A percentile compares a stretch with the other conserved stretches of the same genome.
Conservation (phyloP, 2,888 invertebrate genomes). For the Apotomis betuletana region DNA sequence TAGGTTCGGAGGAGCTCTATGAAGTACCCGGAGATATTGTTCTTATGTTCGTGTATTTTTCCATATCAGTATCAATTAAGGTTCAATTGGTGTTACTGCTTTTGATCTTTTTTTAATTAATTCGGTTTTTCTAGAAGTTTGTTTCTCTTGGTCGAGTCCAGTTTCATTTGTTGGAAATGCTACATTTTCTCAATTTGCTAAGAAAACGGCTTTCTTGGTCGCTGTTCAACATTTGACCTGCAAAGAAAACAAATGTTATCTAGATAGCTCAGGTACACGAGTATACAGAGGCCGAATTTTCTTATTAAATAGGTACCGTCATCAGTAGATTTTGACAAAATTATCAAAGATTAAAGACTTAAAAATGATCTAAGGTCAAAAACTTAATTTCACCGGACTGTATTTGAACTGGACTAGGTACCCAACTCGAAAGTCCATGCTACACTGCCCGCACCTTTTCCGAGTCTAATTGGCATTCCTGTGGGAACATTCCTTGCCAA, state of each 20-base stretch:
- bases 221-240: constrained; percentile 20
- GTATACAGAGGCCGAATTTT: no score
- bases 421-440: background rate
- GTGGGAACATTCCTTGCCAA: constrained; percentile 32
- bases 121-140: background rate
- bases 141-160: constrained; percentile 3
- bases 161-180: constrained; percentile 50
- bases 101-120: no score
- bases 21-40: background rate
- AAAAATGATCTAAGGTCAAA: no score
- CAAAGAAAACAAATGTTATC: background rate
- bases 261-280: no score
- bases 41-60: background rate
- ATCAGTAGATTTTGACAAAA: no score
- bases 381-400: no score
- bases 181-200: constrained; percentile 64
- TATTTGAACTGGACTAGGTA: background rate
- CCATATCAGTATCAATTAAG: no score
- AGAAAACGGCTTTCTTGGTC: constrained; percentile 57
- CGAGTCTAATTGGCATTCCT: constrained; percentile 6
- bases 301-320: no score
- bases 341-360: no score
- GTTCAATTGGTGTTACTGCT: no score
- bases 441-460: background rate
- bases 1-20: background rate